Percentiles rank a stretch among this genome's conserved stretches.
Evolutionary conservation across 37 sponge, comb jelly and placozoan genomes (phyloP).

Genomic region (Oscarella lobularis): DNA sequence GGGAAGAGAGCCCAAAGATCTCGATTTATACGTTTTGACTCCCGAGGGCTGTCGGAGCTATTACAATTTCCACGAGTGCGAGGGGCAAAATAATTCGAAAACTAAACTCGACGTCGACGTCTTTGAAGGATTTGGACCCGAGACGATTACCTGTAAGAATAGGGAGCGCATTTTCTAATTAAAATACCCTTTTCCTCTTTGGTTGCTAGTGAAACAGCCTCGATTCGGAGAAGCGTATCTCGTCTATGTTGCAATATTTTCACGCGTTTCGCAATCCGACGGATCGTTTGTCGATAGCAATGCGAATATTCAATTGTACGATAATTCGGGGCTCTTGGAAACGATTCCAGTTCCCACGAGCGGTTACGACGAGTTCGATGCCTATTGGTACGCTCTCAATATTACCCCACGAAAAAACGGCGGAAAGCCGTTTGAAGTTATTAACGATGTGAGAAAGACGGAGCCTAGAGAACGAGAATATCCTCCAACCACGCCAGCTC

Average conservation of each 20-base stretch:
- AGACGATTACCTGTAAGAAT: neutral
- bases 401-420: neutral
- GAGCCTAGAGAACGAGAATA: too few relatives aligned
- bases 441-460: neutral
- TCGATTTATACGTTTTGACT: neutral
- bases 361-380: neutral
- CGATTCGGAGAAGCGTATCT: neutral
- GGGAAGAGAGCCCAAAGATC: neutral
- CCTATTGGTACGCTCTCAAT: neutral
- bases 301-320: neutral
- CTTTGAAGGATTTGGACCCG: neutral
- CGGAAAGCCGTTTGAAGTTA: neutral
- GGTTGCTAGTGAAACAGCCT: neutral
- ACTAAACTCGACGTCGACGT: neutral
- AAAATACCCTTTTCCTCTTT: too few relatives aligned
- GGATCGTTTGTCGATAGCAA: neutral
- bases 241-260: neutral
- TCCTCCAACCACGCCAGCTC: too few relatives aligned
- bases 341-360: neutral
- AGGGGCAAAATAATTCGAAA: neutral
- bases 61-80: neutral
- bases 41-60: neutral
- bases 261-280: neutral
- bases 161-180: too few relatives aligned
- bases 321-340: neutral